These are phyloP conservation scores for Chydorus sphaericus DNA, from an alignment of 2,888 invertebrate species.

Conservation along the genomic window DNA sequence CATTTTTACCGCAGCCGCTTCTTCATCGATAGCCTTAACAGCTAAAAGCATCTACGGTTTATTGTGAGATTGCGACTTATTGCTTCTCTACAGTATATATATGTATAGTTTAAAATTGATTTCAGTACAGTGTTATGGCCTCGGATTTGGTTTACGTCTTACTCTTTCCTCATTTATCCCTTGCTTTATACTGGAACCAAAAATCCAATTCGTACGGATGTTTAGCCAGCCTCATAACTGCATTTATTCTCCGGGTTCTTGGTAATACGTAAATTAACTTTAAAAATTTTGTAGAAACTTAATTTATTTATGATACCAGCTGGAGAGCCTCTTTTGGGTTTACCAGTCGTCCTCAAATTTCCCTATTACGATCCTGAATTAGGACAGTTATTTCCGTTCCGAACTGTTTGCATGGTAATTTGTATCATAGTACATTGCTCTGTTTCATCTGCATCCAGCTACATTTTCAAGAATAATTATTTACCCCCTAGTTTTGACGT, in stretches of 20 bases:
- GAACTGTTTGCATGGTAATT: conserved; percentile 84
- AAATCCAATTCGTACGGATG: conserved; percentile 97
- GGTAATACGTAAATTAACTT: background rate
- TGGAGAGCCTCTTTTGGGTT: conserved; percentile 68
- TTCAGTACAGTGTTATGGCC: conserved; percentile 68
- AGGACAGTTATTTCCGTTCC: conserved; percentile 80
- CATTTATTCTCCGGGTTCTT: conserved; percentile 3
- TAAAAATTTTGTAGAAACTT: background rate
- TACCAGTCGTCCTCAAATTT: conserved; percentile 70
- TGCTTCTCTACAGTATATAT: background rate
- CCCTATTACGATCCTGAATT: conserved; percentile 47
- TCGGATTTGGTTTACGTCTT: conserved; percentile 98
- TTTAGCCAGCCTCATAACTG: background rate
- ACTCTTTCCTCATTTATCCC: conserved; percentile 91
- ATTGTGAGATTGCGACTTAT: conserved; percentile 62
- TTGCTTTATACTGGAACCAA: conserved; percentile 90
- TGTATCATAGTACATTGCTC: conserved; percentile 64
- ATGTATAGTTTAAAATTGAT: background rate
- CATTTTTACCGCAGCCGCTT: conserved; percentile 76
- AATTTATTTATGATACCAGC: conserved; percentile 37
- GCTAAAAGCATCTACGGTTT: conserved; percentile 95
- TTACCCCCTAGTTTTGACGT: conserved; percentile 35
- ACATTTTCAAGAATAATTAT: conserved; percentile 35
- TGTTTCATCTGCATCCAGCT: conserved; percentile 63
- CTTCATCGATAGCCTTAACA: conserved; percentile 89